Evolutionary conservation across 2,888 invertebrate genomes (phyloP).

Genomic region (Strigamia maritima): DNA sequence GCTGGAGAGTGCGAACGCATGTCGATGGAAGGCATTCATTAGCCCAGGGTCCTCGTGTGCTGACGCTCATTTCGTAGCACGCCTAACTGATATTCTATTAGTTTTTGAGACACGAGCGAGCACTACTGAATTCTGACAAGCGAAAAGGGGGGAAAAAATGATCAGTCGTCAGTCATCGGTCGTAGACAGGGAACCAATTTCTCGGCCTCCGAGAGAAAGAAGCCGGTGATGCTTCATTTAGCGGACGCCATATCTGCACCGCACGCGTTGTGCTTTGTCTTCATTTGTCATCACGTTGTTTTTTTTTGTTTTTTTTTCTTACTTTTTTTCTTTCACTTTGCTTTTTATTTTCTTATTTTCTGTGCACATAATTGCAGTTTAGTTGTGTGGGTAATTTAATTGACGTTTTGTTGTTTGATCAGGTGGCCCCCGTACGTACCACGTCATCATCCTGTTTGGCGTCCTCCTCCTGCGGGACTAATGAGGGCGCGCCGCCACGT

Average conservation of each 20-base stretch:
- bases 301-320: neutral
- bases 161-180: slow-evolving; percentile 20
- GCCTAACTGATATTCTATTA: slow-evolving; percentile 25
- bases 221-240: slow-evolving; percentile 21
- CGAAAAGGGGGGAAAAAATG: slow-evolving; percentile 1
- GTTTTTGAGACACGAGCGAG: slow-evolving; percentile 11
- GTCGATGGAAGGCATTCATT: slow-evolving; percentile 27
- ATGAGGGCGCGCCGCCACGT: slow-evolving; percentile 25
- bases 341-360: neutral
- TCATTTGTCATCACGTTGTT: neutral
- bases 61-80: slow-evolving; percentile 17
- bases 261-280: slow-evolving; percentile 13
- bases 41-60: slow-evolving; percentile 18
- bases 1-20: slow-evolving; percentile 16
- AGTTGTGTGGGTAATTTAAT: neutral
- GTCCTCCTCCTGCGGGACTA: slow-evolving; percentile 15
- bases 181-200: slow-evolving; percentile 17
- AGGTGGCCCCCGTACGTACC: neutral
- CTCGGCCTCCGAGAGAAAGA: neutral
- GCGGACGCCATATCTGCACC: slow-evolving; percentile 22
- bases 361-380: neutral
- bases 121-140: slow-evolving; percentile 16
- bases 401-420: slow-evolving; percentile 15
- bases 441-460: neutral
- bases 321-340: neutral